Evolutionary conservation across 1,140 invertebrate species (phyloP).

Genomic region (Camponotus vicinus): DNA sequence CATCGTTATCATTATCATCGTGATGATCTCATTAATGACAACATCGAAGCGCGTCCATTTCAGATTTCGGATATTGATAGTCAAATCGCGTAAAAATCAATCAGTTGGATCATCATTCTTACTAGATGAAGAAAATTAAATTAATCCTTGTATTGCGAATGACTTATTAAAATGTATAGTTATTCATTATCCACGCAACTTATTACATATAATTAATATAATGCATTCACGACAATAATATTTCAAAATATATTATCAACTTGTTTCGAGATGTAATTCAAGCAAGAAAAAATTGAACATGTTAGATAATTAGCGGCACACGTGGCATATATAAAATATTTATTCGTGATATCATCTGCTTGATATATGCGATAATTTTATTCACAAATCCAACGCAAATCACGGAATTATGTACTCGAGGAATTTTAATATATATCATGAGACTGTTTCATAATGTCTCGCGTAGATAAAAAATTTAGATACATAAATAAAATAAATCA

Average conservation of each 20-base stretch:
- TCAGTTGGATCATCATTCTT: not conserved
- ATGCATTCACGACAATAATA: not conserved
- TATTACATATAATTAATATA: not conserved
- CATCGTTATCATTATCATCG: slow-evolving; percentile 18
- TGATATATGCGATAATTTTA: slow-evolving; percentile 26
- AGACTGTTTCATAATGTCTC: not conserved
- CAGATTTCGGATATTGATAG: not conserved
- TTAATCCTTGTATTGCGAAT: not conserved
- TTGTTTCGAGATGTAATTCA: slow-evolving; percentile 3
- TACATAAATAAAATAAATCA: not conserved
- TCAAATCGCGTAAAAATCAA: not conserved
- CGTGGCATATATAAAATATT: not conserved
- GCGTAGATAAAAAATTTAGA: not conserved
- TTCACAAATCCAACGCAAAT: slow-evolving; percentile 21
- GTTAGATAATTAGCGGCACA: slow-evolving; percentile 44
- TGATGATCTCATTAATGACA: not conserved
- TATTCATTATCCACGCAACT: not conserved
- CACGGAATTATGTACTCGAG: not conserved
- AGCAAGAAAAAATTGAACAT: not conserved
- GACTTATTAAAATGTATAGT: not conserved
- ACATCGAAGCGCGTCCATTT: not conserved
- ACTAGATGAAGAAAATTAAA: not conserved
- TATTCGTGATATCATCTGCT: slow-evolving; percentile 12
- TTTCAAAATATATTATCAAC: slow-evolving; percentile 23
- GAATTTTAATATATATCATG: not conserved